A percentile compares a stretch with the other conserved stretches of the same genome.
These are phyloP conservation scores for Molanna angustata DNA, from an alignment of 2,888 invertebrate species.

Conservation along the genomic window DNA sequence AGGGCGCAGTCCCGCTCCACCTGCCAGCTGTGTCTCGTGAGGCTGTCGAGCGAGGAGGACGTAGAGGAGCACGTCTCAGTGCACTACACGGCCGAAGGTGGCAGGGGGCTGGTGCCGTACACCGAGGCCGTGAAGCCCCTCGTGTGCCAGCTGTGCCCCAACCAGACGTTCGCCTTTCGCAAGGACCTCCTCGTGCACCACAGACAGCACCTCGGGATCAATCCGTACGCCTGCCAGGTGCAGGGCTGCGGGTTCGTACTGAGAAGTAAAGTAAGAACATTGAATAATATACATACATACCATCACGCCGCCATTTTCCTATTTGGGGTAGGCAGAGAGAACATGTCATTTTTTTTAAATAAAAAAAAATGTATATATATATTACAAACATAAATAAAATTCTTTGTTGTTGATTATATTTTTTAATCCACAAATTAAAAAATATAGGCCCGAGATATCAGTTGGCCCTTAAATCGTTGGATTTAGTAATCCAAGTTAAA, in stretches of 20 bases:
- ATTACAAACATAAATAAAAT: too few species aligned
- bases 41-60: slow-evolving; percentile 63
- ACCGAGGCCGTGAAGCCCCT: slow-evolving; percentile 27
- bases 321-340: too few species aligned
- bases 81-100: slow-evolving; percentile 41
- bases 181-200: slow-evolving; percentile 34
- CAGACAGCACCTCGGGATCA: slow-evolving; percentile 34
- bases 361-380: too few species aligned
- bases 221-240: slow-evolving; percentile 33
- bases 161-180: slow-evolving; percentile 24
- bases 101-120: slow-evolving; percentile 27
- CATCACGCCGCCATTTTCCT: too few species aligned
- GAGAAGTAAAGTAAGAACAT: slow-evolving; percentile 28
- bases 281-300: too few species aligned
- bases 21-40: slow-evolving; percentile 69
- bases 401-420: too few species aligned
- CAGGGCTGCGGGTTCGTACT: slow-evolving; percentile 32
- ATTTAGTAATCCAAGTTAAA: too few species aligned
- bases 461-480: too few species aligned
- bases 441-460: too few species aligned
- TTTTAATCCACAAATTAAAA: too few species aligned
- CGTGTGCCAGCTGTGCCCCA: slow-evolving; percentile 29
- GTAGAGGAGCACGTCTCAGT: slow-evolving; percentile 65
- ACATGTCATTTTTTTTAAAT: too few species aligned
- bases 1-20: too few species aligned